phyloP scores from a whole-genome alignment of 2,888 invertebrate species.

The Tyria jacobaeae region DNA sequence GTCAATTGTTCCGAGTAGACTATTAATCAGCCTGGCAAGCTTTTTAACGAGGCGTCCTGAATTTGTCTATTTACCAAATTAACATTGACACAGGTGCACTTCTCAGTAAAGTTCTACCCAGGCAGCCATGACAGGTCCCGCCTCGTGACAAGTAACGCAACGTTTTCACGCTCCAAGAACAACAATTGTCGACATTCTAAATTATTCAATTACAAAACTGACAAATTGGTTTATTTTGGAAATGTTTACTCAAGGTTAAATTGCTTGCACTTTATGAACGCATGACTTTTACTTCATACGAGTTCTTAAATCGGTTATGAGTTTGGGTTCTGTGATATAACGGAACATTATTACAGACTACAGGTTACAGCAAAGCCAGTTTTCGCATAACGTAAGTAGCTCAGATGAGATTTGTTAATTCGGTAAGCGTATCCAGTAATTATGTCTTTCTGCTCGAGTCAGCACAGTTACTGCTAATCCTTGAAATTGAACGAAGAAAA shows the following conservation, averaged over 20 bases:
- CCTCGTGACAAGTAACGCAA: constrained; percentile 45
- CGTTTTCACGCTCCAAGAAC: constrained; percentile 45
- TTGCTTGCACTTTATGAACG: constrained; percentile 21
- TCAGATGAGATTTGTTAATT: not conserved
- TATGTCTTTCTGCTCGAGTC: not conserved
- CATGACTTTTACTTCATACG: constrained; percentile 37
- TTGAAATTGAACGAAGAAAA: not conserved
- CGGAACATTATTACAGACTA: constrained; percentile 1
- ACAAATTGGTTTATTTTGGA: constrained; percentile 49
- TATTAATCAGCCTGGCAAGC: not conserved
- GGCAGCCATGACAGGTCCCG: constrained; percentile 20
- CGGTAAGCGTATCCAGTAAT: too few species aligned
- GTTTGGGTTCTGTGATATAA: constrained; percentile 8
- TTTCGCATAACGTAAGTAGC: not conserved
- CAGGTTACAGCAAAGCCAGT: not conserved
- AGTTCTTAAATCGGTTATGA: constrained; percentile 15
- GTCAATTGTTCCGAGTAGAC: not conserved
- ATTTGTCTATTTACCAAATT: not conserved
- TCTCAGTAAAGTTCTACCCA: constrained; percentile 13
- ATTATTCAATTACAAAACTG: constrained; percentile 47
- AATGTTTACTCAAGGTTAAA: constrained; percentile 40
- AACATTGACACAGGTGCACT: constrained; percentile 6
- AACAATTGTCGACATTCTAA: constrained; percentile 43
- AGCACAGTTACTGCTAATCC: not conserved
- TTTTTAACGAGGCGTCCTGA: not conserved